These are phyloP conservation scores for Noctuana brunneofusca DNA, from an alignment of 2,888 invertebrate genomes.

Conservation along the genomic window DNA sequence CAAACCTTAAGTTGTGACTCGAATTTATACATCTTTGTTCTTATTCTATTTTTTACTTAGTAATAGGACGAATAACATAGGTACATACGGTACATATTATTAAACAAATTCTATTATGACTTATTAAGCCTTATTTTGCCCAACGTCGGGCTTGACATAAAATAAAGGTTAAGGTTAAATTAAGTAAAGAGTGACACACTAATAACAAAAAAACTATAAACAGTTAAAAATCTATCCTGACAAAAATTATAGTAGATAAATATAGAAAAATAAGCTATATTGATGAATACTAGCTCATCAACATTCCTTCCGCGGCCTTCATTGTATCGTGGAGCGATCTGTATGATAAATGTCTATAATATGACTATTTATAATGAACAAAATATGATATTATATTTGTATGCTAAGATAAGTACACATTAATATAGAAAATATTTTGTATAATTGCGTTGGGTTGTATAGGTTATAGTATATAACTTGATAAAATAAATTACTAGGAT, in stretches of 20 bases:
- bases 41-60: no score
- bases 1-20: no score
- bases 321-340: conserved; percentile 39
- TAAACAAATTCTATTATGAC: no score
- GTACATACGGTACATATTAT: no score
- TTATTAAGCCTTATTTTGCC: no score
- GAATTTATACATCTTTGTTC: no score
- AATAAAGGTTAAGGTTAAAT: no score
- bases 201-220: no score
- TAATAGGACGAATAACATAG: no score
- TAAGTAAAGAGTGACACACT: no score
- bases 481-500: conserved; percentile 57
- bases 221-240: background rate
- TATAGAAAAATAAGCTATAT: background rate
- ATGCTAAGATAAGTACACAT: conserved; percentile 71
- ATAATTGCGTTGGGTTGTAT: conserved; percentile 81
- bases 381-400: conserved; percentile 72
- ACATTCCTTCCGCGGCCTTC: conserved; percentile 58
- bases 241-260: background rate
- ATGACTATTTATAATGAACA: conserved; percentile 67
- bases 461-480: conserved; percentile 53
- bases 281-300: conserved; percentile 26
- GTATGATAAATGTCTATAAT: conserved; percentile 47
- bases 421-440: conserved; percentile 75
- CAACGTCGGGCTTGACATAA: no score